Percentiles rank a stretch among this genome's conserved stretches.
Conservation (phyloP, 2,113 vertebrate species). For the Gallinago jamesoni region DNA sequence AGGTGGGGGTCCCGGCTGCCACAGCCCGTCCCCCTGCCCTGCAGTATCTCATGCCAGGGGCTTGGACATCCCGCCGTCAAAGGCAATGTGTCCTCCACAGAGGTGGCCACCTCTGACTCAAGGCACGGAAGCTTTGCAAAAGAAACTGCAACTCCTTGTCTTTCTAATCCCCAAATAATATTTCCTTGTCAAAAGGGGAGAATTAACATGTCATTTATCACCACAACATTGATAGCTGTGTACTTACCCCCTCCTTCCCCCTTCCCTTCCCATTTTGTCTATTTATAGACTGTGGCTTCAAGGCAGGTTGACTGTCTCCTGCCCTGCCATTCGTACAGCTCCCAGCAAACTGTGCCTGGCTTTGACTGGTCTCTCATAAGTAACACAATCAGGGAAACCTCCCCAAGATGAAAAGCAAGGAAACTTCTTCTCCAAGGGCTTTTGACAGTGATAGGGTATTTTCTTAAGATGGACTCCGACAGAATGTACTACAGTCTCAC, state of each 20-base stretch:
- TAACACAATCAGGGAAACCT: background rate
- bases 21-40: rapidly evolving
- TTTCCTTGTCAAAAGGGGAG: background rate
- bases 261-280: background rate
- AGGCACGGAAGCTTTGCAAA: background rate
- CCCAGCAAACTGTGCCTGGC: background rate
- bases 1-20: background rate
- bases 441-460: background rate
- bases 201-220: background rate
- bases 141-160: background rate
- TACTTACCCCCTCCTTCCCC: background rate
- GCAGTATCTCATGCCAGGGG: rapidly evolving
- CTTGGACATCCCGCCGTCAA: background rate
- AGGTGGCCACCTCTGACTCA: background rate
- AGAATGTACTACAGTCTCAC: background rate
- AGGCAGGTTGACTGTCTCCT: background rate
- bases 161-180: background rate
- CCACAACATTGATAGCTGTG: background rate
- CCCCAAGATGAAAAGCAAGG: background rate
- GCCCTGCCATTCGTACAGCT: background rate
- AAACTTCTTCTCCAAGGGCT: background rate
- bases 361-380: background rate
- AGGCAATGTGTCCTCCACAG: background rate
- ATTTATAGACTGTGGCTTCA: background rate
- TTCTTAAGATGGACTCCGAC: background rate